Evolutionary conservation across 2,797 vertebrate genomes (phyloP).

Genomic region (Eospalax fontanierii): DNA sequence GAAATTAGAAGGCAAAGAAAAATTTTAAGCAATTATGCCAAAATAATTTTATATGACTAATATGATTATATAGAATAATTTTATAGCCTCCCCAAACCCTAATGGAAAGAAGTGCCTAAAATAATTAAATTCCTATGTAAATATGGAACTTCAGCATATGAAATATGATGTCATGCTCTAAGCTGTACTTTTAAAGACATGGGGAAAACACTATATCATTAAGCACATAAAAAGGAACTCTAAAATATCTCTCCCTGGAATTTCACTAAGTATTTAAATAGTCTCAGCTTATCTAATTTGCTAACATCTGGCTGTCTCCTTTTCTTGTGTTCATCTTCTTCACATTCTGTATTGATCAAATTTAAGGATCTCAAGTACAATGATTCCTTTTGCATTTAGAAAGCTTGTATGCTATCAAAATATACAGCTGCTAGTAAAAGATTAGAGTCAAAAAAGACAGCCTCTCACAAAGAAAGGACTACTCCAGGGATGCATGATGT

Average conservation of each 20-base stretch:
- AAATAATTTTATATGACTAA: conserved; percentile 39
- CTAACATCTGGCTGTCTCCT: conserved; percentile 5
- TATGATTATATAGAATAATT: not conserved
- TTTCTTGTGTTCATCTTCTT: conserved; percentile 4
- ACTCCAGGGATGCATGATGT: not conserved
- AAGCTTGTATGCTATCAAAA: conserved; percentile 56
- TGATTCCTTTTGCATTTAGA: conserved; percentile 49
- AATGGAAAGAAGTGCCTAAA: not conserved
- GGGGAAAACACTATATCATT: not conserved
- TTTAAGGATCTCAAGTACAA: conserved; percentile 34
- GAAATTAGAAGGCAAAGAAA: conserved; percentile 50
- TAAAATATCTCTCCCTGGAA: not conserved
- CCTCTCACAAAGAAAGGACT: not conserved
- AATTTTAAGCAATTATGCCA: not conserved
- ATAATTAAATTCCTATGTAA: not conserved
- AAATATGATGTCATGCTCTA: not conserved
- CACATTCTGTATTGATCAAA: conserved; percentile 22
- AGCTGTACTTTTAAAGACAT: not conserved
- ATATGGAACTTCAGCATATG: not conserved
- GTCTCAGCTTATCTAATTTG: conserved; percentile 18
- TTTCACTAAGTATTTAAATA: not conserved
- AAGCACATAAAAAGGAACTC: not conserved
- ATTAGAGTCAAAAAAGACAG: not conserved
- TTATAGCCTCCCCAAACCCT: not conserved
- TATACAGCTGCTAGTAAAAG: conserved; percentile 35